These are phyloP conservation scores for Lordiphosa fenestrarum DNA, from an alignment of 2,888 invertebrate species.

Conservation along the genomic window DNA sequence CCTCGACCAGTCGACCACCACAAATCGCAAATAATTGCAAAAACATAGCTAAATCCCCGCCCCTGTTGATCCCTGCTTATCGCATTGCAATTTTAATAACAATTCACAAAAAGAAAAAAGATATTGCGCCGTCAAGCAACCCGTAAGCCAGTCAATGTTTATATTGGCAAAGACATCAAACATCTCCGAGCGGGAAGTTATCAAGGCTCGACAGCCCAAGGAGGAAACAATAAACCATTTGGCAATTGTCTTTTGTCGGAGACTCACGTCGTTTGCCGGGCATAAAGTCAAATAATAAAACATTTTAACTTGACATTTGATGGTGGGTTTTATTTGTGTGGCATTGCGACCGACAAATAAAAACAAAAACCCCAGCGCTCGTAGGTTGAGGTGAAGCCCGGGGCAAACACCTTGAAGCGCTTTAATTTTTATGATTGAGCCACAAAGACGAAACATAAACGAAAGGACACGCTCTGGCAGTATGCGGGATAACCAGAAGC, in stretches of 20 bases:
- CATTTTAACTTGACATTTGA: slow-evolving; percentile 76
- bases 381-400: slow-evolving; percentile 18
- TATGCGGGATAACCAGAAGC: slow-evolving; percentile 38
- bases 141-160: slow-evolving; percentile 1
- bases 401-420: slow-evolving; percentile 62
- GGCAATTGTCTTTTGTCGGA: slow-evolving; percentile 60
- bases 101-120: slow-evolving; percentile 21
- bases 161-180: slow-evolving; percentile 44
- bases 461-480: slow-evolving; percentile 7
- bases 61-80: slow-evolving; percentile 1
- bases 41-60: slow-evolving; percentile 26
- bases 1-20: slow-evolving; percentile 1
- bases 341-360: slow-evolving; percentile 74
- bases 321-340: slow-evolving; percentile 76
- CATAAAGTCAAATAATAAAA: slow-evolving; percentile 70
- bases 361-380: slow-evolving; percentile 48
- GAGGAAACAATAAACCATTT: slow-evolving; percentile 58
- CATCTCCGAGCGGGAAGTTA: slow-evolving; percentile 45
- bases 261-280: slow-evolving; percentile 35
- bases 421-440: slow-evolving; percentile 64
- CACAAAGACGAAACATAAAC: slow-evolving; percentile 20
- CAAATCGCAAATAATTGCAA: slow-evolving; percentile 36
- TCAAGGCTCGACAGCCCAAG: slow-evolving; percentile 40
- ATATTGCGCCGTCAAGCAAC: slow-evolving; percentile 20
- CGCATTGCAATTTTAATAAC: slow-evolving; percentile 19